Base-by-base conservation (phyloP, 2,113 vertebrate genomes). In the Malurus elegans region DNA sequence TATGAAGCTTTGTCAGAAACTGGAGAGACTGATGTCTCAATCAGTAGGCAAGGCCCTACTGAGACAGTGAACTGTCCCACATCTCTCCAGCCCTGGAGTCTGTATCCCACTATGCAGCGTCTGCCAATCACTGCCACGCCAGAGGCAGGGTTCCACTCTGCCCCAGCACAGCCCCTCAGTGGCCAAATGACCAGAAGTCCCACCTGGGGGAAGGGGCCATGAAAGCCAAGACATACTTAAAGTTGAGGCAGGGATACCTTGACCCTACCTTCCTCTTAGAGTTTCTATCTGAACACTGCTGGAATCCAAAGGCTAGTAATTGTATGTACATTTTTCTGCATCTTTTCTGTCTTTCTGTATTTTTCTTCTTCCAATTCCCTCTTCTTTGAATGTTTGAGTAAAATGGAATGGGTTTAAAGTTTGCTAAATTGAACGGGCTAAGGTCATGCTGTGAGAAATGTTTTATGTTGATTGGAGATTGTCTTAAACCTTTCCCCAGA, bases 131-230 rank as follows among this genome's bases (percentile, higher is more conserved):
- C 1, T 44, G 67, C 4, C 26, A 53, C 12, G 9, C 10, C 20
- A 28, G 8, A 62, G 18, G 9, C 18, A 45, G 28, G 21, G 32
- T 17, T 53, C 38, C 13, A 6, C 17, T 26, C 14, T 32, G 21
- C 38, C 32, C 8, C 26, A 62, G 25, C 5, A 13, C 47, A 26
- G 17, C 4, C 53, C 51, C 28, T 21, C 21, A 38, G 21, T 32
- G 21, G 38, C n/a, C 7, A 32, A 38, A 38, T 38, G 21, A 62
- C 38, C 2, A 3, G n/a, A 73, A 73, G 18, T 62, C 14, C 18
- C 28, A 54, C 26, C n/a, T 21, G 7, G 18, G 14, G 3, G 1
- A 9, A 0, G 0, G 20, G 23, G 32, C 4, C 4, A 29, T 7
- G 5, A 73, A 54, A 56, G n/a, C n/a, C 18, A 64, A 9, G 9